These are phyloP conservation scores for Selene dorsalis DNA, from an alignment of 2,797 vertebrate species.

Conservation along the genomic window DNA sequence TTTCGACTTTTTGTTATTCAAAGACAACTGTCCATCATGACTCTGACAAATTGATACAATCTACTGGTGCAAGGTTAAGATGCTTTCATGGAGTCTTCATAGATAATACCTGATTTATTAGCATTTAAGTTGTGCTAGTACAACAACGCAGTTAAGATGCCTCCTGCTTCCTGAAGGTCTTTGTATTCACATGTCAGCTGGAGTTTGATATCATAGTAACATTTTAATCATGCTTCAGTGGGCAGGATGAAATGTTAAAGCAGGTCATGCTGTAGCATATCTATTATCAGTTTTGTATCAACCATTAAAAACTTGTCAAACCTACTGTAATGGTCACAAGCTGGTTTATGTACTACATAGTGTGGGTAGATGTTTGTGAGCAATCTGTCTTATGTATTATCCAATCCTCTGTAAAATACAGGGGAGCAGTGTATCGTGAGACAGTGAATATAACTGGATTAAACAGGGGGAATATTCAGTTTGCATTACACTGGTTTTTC, in stretches of 20 bases:
- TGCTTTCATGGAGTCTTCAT: neutral
- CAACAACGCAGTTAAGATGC: neutral
- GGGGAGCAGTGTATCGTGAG: neutral
- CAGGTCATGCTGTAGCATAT: neutral
- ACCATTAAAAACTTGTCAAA: neutral
- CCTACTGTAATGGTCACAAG: neutral
- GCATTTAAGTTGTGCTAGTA: neutral
- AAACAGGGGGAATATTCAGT: neutral
- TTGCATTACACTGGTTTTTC: neutral
- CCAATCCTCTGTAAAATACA: too few relatives aligned
- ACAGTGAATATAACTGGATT: neutral
- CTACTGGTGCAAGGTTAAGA: neutral
- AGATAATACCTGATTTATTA: neutral
- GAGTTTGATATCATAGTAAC: conserved; percentile 19
- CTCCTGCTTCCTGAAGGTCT: neutral
- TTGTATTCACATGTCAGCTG: neutral
- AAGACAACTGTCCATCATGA: neutral
- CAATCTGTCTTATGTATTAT: neutral
- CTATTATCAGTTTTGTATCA: conserved; percentile 6
- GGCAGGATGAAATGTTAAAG: conserved; percentile 2
- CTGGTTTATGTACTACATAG: conserved; percentile 8
- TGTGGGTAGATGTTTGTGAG: conserved; percentile 12
- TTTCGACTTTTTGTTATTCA: too few relatives aligned
- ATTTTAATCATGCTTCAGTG: conserved; percentile 18
- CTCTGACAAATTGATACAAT: neutral